Evolutionary conservation across 2,888 invertebrate genomes (phyloP).

Genomic region (Drosophila mayaguana): DNA sequence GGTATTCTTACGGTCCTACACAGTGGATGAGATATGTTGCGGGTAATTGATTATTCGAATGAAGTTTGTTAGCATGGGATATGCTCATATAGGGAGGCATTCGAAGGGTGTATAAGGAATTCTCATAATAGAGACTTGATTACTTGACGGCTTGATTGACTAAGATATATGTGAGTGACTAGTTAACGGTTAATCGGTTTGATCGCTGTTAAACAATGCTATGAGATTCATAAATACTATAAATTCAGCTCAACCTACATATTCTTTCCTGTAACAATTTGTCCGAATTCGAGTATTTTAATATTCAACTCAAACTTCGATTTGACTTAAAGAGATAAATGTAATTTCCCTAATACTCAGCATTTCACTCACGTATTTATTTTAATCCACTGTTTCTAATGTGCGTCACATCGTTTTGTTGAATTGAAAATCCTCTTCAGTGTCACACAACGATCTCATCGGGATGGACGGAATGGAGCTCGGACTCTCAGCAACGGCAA

Average conservation of each 20-base stretch:
- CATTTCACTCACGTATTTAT: conserved; percentile 37
- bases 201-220: no score
- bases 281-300: background rate
- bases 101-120: no score
- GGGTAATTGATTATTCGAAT: background rate
- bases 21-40: conserved; percentile 15
- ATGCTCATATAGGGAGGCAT: background rate
- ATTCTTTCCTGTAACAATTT: background rate
- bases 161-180: background rate
- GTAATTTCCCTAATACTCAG: conserved; percentile 15
- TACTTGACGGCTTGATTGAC: background rate
- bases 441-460: conserved; percentile 61
- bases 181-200: no score
- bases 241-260: background rate
- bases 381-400: conserved; percentile 66
- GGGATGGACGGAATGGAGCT: conserved; percentile 22
- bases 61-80: background rate
- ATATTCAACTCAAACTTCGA: background rate
- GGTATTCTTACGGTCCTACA: conserved; percentile 16
- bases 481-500: conserved; percentile 22
- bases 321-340: conserved; percentile 15
- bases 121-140: background rate
- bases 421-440: conserved; percentile 78
- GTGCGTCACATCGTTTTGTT: conserved; percentile 72
- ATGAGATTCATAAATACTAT: no score